These are phyloP conservation scores for Melitaea cinxia DNA, from an alignment of 1,140 invertebrate species.

Conservation along the genomic window DNA sequence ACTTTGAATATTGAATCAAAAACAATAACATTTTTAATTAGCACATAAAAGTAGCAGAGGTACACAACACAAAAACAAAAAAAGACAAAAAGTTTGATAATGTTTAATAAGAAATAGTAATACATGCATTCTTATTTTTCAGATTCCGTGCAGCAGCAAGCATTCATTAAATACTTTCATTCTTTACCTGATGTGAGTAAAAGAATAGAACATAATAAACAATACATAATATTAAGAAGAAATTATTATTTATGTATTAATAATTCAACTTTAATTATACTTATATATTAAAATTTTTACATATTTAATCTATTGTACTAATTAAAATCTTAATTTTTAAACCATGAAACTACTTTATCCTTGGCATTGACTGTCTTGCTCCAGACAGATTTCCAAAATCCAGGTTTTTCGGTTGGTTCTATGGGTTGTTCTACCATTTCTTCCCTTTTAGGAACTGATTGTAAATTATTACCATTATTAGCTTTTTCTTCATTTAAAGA, in stretches of 20 bases:
- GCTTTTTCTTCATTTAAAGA: background rate
- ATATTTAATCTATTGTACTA: background rate
- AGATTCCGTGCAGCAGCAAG: constrained; percentile 83
- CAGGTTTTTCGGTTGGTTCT: constrained; percentile 60
- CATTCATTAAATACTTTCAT: constrained; percentile 83
- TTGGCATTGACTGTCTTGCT: constrained; percentile 81
- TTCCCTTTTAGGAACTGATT: constrained; percentile 26
- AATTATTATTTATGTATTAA: constrained; percentile 34
- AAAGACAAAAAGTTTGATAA: background rate
- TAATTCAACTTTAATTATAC: constrained; percentile 31
- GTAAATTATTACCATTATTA: constrained; percentile 32
- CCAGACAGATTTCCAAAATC: constrained; percentile 82
- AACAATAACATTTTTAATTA: too few relatives aligned
- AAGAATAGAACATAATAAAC: constrained; percentile 3
- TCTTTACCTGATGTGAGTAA: constrained; percentile 83
- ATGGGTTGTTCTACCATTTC: constrained; percentile 18
- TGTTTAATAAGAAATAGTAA: background rate
- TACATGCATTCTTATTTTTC: constrained; percentile 55
- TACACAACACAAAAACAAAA: too few relatives aligned
- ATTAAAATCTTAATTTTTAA: constrained; percentile 43
- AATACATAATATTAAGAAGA: constrained; percentile 11
- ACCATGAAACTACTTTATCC: constrained; percentile 79
- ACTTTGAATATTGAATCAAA: too few relatives aligned
- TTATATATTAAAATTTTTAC: background rate
- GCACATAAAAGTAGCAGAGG: too few relatives aligned